A percentile compares a stretch with the other conserved stretches of the same genome.
These are phyloP conservation scores for Lasioglossum figueresi DNA, from an alignment of 2,888 invertebrate species.

Conservation along the genomic window DNA sequence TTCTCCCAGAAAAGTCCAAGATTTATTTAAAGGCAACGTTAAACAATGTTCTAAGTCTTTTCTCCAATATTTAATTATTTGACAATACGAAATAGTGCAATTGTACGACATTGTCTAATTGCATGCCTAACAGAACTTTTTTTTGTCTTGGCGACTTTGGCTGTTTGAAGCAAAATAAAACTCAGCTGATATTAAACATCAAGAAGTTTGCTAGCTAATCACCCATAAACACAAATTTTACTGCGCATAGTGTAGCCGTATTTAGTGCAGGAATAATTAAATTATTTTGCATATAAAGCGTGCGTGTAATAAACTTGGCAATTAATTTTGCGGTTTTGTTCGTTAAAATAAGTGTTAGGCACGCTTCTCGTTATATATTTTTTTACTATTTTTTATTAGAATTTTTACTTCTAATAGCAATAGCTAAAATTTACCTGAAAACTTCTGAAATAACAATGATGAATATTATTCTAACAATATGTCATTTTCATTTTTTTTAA, in stretches of 20 bases:
- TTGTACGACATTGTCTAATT: too few relatives aligned
- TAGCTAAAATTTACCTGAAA: neutral
- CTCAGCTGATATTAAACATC: neutral
- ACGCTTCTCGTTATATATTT: neutral
- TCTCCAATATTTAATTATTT: too few relatives aligned
- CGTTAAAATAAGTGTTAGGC: neutral
- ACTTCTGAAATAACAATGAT: neutral
- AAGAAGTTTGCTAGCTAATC: neutral
- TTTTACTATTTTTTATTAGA: neutral
- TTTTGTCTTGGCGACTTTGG: neutral
- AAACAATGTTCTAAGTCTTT: too few relatives aligned
- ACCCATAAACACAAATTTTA: neutral
- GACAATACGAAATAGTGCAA: too few relatives aligned
- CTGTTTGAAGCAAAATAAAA: neutral
- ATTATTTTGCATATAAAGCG: conserved; percentile 5
- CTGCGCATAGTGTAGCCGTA: neutral
- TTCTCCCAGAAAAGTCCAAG: too few relatives aligned
- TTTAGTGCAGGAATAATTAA: neutral
- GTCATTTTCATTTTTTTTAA: neutral
- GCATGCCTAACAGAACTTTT: too few relatives aligned
- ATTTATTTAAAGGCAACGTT: too few relatives aligned
- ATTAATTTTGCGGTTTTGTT: neutral
- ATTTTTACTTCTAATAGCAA: neutral
- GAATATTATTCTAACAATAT: neutral
- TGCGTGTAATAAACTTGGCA: neutral